A percentile compares a stretch with the other conserved stretches of the same genome.
phyloP scores from a whole-genome alignment of 1,140 invertebrate species.

The Drosophila biarmipes region DNA sequence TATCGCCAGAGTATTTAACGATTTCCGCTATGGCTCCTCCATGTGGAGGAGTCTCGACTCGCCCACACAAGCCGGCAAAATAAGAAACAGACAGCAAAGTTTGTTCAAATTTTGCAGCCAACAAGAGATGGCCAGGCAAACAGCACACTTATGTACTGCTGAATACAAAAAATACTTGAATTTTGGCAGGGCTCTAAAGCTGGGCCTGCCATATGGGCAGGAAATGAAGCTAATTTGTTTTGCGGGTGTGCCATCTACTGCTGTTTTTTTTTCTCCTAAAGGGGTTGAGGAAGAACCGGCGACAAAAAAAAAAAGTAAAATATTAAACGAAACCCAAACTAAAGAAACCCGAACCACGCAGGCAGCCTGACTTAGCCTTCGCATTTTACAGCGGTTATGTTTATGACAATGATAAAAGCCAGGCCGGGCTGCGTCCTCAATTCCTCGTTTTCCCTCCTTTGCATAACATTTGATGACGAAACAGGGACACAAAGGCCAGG shows the following conservation, averaged over 20 bases:
- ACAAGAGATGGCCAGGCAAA: constrained; percentile 37
- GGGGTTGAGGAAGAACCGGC: constrained; percentile 32
- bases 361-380: constrained; percentile 18
- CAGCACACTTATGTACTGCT: constrained; percentile 51
- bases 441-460: constrained; percentile 20
- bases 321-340: constrained; percentile 36
- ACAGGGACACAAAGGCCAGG: constrained; percentile 35
- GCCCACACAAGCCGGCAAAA: constrained; percentile 52
- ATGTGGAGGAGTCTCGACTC: constrained; percentile 50
- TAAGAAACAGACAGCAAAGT: constrained; percentile 11
- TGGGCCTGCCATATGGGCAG: constrained; percentile 70
- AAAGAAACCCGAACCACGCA: constrained; percentile 31
- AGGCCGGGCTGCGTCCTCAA: constrained; percentile 32
- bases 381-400: constrained; percentile 46
- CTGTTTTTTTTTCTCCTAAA: constrained; percentile 1
- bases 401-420: constrained; percentile 52
- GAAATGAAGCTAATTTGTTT: constrained; percentile 81
- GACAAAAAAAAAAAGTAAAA: constrained; percentile 19
- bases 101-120: constrained; percentile 30
- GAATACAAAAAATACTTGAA: constrained; percentile 41
- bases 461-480: constrained; percentile 74
- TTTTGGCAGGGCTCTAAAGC: constrained; percentile 65
- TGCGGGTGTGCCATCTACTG: constrained; percentile 62
- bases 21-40: constrained; percentile 60
- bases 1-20: constrained; percentile 66